Percentiles rank a stretch among this genome's conserved stretches.
Conservation (phyloP, 1,140 invertebrate genomes). For the Hormaphis cornu region DNA sequence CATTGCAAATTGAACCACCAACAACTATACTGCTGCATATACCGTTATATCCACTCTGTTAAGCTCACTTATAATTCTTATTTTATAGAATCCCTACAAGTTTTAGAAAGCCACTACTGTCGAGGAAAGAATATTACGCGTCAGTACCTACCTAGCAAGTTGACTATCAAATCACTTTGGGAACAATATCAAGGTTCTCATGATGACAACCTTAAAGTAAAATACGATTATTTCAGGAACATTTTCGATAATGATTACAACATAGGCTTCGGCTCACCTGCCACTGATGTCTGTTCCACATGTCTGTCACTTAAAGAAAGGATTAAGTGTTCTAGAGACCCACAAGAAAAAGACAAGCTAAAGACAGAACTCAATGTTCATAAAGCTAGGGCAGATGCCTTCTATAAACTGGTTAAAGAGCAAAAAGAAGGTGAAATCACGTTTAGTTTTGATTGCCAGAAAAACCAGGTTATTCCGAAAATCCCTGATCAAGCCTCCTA, state of each 20-base stretch:
- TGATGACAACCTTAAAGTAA: conserved; percentile 16
- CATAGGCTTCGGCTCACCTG: conserved; percentile 35
- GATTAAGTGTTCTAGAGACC: conserved; percentile 33
- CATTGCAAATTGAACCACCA: too few species aligned
- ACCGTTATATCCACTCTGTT: too few species aligned
- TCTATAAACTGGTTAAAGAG: conserved; percentile 39
- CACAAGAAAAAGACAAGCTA: conserved; percentile 31
- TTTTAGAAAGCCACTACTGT: conserved; percentile 10
- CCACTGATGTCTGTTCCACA: conserved; percentile 36
- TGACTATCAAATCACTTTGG: conserved; percentile 14
- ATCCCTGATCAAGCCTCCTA: conserved; percentile 39
- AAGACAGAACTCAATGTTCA: conserved; percentile 36
- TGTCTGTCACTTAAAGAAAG: conserved; percentile 33
- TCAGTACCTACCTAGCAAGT: background rate
- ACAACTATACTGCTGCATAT: too few species aligned
- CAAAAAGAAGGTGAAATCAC: conserved; percentile 34
- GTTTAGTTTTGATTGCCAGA: conserved; percentile 42
- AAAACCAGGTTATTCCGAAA: conserved; percentile 40
- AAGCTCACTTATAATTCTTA: too few species aligned
- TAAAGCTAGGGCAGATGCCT: conserved; percentile 38
- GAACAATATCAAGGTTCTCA: background rate
- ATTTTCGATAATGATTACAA: conserved; percentile 35
- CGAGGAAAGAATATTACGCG: background rate
- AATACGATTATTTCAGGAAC: conserved; percentile 33
- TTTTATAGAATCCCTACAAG: background rate